These are phyloP conservation scores for Cisticola juncidis DNA, from an alignment of 2,113 vertebrate genomes.

Conservation along the genomic window DNA sequence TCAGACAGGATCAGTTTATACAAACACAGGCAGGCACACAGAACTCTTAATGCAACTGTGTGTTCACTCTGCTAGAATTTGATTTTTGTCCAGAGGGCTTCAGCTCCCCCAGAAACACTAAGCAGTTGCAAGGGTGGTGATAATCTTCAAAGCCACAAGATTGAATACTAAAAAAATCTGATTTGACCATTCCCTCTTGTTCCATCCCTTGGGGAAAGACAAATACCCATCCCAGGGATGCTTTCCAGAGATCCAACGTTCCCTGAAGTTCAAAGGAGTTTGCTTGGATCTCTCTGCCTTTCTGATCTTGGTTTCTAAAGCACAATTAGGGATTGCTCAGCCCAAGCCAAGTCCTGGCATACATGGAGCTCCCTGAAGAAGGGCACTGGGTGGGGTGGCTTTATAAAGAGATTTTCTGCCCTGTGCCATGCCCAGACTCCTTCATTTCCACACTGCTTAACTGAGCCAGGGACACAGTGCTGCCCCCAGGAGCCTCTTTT, in stretches of 20 bases:
- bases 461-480: neutral
- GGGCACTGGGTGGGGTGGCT: neutral
- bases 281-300: constrained; percentile 12
- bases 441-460: neutral
- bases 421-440: neutral
- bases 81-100: neutral
- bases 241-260: constrained; percentile 24
- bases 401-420: constrained; percentile 40
- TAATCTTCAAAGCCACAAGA: constrained; percentile 1
- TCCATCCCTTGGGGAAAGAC: neutral
- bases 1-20: constrained; percentile 28
- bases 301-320: constrained; percentile 49
- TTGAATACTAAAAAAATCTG: neutral
- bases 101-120: neutral
- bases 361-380: neutral
- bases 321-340: neutral
- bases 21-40: constrained; percentile 20
- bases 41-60: constrained; percentile 21
- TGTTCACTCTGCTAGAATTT: constrained; percentile 24
- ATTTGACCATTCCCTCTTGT: neutral
- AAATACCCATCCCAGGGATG: neutral
- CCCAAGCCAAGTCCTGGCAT: constrained; percentile 32
- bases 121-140: neutral
- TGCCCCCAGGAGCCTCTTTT: neutral
- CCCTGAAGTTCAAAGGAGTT: constrained; percentile 33